Conservation (phyloP, 2,113 vertebrate genomes). For the Bagarius yarrelli region DNA sequence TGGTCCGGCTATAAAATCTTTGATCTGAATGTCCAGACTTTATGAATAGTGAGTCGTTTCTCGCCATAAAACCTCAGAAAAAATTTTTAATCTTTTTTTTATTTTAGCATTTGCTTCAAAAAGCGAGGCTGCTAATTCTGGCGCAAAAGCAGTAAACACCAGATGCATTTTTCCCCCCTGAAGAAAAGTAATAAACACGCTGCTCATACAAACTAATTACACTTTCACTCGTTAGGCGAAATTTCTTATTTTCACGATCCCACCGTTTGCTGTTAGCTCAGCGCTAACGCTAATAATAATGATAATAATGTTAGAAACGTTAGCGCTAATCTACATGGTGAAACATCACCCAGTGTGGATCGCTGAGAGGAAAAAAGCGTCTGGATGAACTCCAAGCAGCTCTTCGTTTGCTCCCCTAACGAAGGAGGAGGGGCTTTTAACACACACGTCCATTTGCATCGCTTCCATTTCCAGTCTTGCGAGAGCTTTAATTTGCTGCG, state of each 20-base stretch:
- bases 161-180: neutral
- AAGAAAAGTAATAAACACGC: neutral
- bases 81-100: neutral
- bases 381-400: neutral
- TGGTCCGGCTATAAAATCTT: neutral
- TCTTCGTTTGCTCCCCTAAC: neutral
- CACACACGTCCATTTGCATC: slow-evolving; percentile 2
- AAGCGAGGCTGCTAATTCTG: neutral
- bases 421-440: slow-evolving; percentile 2
- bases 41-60: neutral
- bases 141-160: neutral
- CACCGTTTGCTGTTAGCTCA: neutral
- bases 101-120: neutral
- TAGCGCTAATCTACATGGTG: neutral
- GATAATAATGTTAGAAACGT: too few species aligned
- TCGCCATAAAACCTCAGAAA: neutral
- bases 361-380: too few species aligned
- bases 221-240: neutral
- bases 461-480: slow-evolving; percentile 18
- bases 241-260: neutral
- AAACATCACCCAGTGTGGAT: neutral
- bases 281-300: neutral
- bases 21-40: slow-evolving; percentile 1
- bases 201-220: neutral
- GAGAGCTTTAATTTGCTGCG: slow-evolving; percentile 25